Percentiles rank a stretch among this genome's conserved stretches.
phyloP scores from a whole-genome alignment of 2,113 vertebrate genomes.

The Heterotilapia buettikoferi region DNA sequence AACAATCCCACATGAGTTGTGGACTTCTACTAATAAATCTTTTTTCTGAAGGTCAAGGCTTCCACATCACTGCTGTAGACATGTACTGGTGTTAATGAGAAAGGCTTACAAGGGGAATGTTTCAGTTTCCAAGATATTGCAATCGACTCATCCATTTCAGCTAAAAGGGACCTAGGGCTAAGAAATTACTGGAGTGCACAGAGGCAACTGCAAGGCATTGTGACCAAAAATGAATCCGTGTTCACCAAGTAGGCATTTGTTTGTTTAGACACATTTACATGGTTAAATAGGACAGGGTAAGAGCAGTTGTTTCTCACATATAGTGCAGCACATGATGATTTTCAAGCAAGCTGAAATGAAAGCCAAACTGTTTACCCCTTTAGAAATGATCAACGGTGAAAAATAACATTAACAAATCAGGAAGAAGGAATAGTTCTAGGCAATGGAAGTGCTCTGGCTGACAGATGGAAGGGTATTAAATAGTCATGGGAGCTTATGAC shows the following conservation, averaged over 20 bases:
- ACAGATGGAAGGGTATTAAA: not conserved
- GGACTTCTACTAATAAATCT: not conserved
- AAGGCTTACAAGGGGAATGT: not conserved
- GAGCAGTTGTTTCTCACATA: not conserved
- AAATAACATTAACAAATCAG: slow-evolving; percentile 29
- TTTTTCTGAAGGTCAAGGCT: not conserved
- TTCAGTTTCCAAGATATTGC: not conserved
- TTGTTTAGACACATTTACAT: not conserved
- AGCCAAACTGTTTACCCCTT: slow-evolving; percentile 32
- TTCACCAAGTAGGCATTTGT: not conserved
- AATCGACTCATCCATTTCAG: not conserved
- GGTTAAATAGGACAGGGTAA: not conserved
- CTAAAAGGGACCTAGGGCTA: not conserved
- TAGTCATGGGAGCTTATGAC: not conserved
- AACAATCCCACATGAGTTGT: not conserved
- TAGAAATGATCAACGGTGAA: slow-evolving; percentile 18
- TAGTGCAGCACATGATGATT: not conserved
- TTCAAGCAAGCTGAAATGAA: not conserved
- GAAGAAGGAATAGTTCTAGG: slow-evolving; percentile 12
- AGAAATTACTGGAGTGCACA: not conserved
- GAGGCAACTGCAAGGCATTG: not conserved
- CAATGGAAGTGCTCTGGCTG: not conserved
- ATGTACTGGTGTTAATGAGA: not conserved
- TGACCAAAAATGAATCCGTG: not conserved
- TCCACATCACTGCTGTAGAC: not conserved